Base-by-base conservation (phyloP, 2,797 vertebrate species). In the Etheostoma perlongum region DNA sequence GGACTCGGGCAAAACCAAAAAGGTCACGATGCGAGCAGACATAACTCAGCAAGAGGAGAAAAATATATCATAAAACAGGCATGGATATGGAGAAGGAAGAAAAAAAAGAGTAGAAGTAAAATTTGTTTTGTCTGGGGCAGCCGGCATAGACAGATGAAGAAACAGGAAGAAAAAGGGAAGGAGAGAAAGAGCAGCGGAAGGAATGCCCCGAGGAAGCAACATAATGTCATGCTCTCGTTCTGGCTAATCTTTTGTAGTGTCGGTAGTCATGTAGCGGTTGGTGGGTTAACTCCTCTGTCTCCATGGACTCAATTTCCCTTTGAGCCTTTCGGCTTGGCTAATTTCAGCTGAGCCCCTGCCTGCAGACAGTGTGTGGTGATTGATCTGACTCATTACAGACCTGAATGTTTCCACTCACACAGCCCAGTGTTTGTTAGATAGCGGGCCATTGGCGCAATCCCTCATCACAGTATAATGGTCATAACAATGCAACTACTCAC, bases 1-100 rank as follows among this genome's bases (percentile, higher is more conserved):
- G 79, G 86, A 88, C 84, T 89, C 74, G 73, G 71, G 83, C 67
- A 81, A 89, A 90, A 89, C 76, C 86, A 82, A 88, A 93, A 94
- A 93, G 92, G 93, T 93, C 91, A 93, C 48, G 25, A 70, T 19
- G 78, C 51, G 44, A 88, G 83, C 88, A 90, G 78, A 86, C 81
- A 91, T 88, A 92, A 89, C 86, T 90, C 88, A 92, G 84, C 81
- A 40, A 71, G 84, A 83, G 59, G 57, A 79, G 74, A 81, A 83
- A 87, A 90, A 84, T 73, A 21, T 65, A 88, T 86, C 68, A 81
- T 55, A 66, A 64, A 81, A 82, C 72, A 81, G 67, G 36, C 42
- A 62, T 70, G 58, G 55, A 72, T 74, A 36, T 60, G 49, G 21
- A 68, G 65, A 71, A n/a, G 9, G 46, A 33, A 57, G 59, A 11